phyloP scores from a whole-genome alignment of 2,888 invertebrate genomes.

The Chloroclystis v-ata region DNA sequence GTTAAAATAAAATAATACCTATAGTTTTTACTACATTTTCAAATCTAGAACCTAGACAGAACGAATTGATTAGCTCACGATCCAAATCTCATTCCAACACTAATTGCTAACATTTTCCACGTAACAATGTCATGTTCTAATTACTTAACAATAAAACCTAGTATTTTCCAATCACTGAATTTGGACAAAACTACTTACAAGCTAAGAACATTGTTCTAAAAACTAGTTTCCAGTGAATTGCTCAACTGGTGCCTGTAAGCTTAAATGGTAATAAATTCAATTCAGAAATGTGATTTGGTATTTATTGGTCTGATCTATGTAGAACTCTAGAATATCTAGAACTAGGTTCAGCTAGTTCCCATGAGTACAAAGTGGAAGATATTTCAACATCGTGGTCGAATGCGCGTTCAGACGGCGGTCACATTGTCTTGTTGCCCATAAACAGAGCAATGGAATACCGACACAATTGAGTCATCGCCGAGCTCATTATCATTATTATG shows the following conservation, averaged over 20 bases:
- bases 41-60: no score
- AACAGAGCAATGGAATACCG: constrained; percentile 12
- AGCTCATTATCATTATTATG: constrained; percentile 17
- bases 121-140: constrained; percentile 11
- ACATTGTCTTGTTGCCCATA: constrained; percentile 24
- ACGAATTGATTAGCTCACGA: neutral
- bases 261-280: constrained; percentile 51
- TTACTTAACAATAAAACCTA: constrained; percentile 11
- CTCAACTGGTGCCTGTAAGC: constrained; percentile 41
- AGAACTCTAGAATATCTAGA: constrained; percentile 46
- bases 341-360: constrained; percentile 51
- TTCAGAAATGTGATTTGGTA: constrained; percentile 61
- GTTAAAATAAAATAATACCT: no score
- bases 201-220: constrained; percentile 11
- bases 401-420: constrained; percentile 10
- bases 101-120: constrained; percentile 5
- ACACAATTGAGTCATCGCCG: constrained; percentile 15
- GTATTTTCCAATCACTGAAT: constrained; percentile 9
- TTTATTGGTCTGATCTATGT: constrained; percentile 60
- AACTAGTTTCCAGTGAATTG: constrained; percentile 29
- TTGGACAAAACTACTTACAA: constrained; percentile 12
- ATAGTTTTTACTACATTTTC: no score
- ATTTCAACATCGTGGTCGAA: constrained; percentile 23
- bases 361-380: constrained; percentile 36
- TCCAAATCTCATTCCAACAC: neutral